Conservation (phyloP, 1,140 invertebrate genomes). For the Lerema accius region DNA sequence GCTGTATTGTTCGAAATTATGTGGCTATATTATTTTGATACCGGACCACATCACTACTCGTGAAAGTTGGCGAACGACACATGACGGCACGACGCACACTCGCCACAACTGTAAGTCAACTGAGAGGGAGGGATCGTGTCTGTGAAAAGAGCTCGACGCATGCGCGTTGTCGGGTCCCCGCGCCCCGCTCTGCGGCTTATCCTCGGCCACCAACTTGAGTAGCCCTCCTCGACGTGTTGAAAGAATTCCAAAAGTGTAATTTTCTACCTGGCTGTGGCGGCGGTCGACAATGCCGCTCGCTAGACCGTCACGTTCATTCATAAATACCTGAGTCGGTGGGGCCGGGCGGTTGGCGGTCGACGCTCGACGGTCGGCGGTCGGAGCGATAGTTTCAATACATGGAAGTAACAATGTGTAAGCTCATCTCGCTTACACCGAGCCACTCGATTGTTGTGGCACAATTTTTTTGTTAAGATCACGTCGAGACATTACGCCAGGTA, state of each 20-base stretch:
- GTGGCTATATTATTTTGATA: conserved; percentile 56
- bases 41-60: conserved; percentile 80
- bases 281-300: conserved; percentile 61
- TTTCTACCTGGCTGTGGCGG: conserved; percentile 78
- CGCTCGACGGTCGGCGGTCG: no score
- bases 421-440: conserved; percentile 53
- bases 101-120: conserved; percentile 66
- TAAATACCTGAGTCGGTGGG: conserved; percentile 70
- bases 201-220: conserved; percentile 65
- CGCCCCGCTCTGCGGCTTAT: conserved; percentile 76
- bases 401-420: conserved; percentile 64
- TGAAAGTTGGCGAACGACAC: conserved; percentile 73
- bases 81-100: conserved; percentile 65
- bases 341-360: no score
- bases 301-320: conserved; percentile 78
- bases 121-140: conserved; percentile 73
- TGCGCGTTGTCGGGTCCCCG: conserved; percentile 62
- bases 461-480: conserved; percentile 68
- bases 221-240: conserved; percentile 67
- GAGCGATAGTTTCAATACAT: conserved; percentile 57
- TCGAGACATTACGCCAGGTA: conserved; percentile 62
- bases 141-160: conserved; percentile 66
- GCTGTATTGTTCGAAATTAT: conserved; percentile 29
- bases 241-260: conserved; percentile 81
- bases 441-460: conserved; percentile 65